Percentiles rank a stretch among this genome's conserved stretches.
Conservation (phyloP, 2,113 vertebrate genomes). For the Rhynchopsitta pachyrhyncha region DNA sequence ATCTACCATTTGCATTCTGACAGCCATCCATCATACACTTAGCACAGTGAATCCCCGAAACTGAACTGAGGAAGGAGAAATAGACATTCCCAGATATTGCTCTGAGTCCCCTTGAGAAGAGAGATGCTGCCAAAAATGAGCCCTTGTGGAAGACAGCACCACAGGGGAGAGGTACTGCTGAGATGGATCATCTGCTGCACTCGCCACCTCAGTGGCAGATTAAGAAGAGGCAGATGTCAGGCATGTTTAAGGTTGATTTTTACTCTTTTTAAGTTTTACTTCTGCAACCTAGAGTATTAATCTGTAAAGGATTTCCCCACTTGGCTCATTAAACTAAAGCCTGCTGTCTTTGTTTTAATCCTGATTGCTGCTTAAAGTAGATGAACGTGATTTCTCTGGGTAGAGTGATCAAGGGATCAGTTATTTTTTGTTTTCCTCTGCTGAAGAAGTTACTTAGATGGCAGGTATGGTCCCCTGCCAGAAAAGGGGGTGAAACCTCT, state of each 20-base stretch:
- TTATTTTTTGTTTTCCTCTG: background rate
- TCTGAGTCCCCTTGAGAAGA: background rate
- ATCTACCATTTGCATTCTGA: background rate
- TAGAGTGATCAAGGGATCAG: background rate
- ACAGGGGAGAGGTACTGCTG: background rate
- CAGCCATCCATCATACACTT: background rate
- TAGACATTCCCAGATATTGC: background rate
- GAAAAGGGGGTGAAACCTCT: background rate
- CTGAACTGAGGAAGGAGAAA: background rate
- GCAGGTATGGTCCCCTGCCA: background rate
- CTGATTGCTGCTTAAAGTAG: background rate
- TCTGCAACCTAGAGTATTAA: background rate
- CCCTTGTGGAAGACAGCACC: background rate
- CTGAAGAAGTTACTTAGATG: background rate
- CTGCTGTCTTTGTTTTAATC: background rate
- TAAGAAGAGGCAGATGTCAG: background rate
- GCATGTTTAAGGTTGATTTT: background rate
- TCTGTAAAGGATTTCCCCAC: background rate
- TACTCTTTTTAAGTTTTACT: background rate
- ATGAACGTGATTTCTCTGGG: background rate
- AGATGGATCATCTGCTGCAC: background rate
- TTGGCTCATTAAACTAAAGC: background rate
- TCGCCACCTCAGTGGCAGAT: background rate
- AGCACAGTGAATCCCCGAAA: background rate
- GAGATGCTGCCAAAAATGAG: background rate